These are phyloP conservation scores for Brachionus asplanchnoidis DNA, from an alignment of 1,140 invertebrate species.

Conservation along the genomic window DNA sequence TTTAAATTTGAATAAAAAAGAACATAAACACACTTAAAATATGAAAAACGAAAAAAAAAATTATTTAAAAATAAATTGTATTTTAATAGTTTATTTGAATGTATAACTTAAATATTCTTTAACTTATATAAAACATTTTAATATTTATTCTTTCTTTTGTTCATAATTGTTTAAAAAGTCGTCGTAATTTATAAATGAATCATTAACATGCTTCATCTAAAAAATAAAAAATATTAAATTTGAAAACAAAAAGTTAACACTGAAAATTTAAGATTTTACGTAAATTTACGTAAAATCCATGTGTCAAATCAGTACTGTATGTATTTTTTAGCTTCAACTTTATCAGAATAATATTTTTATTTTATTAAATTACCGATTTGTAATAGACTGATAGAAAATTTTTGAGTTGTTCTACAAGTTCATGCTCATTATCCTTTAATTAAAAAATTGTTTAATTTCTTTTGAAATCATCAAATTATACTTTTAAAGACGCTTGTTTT, in stretches of 20 bases:
- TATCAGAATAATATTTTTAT: no score
- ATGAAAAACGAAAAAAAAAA: no score
- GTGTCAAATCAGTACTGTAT: no score
- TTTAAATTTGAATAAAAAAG: no score
- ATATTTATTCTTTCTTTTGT: neutral
- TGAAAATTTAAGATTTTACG: neutral
- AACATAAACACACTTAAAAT: no score
- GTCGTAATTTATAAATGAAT: neutral
- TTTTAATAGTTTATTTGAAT: no score
- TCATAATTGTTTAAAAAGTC: neutral
- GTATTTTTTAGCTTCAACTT: neutral
- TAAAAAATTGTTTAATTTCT: neutral
- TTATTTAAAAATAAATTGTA: no score
- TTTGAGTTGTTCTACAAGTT: neutral
- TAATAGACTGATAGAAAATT: slow-evolving; percentile 25
- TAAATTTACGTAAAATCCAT: no score
- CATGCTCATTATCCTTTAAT: neutral
- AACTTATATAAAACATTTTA: neutral
- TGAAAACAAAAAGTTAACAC: neutral
- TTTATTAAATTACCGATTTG: neutral
- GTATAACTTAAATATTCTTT: neutral
- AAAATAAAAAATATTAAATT: neutral
- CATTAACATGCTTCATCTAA: neutral
- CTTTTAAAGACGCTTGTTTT: neutral
- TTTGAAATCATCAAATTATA: neutral